Base-by-base conservation (phyloP, 92 coral and sea anemone species). In the Paramuricea clavata region DNA sequence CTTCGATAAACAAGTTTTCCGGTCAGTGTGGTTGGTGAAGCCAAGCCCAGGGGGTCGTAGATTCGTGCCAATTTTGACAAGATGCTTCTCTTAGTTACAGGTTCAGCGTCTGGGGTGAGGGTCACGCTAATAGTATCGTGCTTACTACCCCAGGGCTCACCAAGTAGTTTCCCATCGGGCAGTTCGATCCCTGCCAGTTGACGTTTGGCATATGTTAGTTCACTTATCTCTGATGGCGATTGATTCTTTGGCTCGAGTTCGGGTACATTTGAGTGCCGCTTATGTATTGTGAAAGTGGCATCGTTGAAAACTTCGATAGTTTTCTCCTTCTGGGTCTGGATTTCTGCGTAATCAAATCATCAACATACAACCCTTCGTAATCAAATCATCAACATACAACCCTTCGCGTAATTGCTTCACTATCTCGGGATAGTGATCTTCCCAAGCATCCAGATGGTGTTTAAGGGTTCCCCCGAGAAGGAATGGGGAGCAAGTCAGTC, bases 11-110 rank as follows among this genome's bases (percentile, higher is more conserved):
- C 83, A 36, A 77, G 84, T 47, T 91, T 91, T 50, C 91, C 91
- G 28, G 62, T 65, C 16, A 91, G 69, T 28, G 87, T 86, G 47
- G 73, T 68, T 49, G 90, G 90, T 67, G 89, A 85, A 17, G 85
- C 93, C 3, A 83, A 64, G 16, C 93, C 91, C 17, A 91, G 80
- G 25, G 93, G 91, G 23, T 91, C 87, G 43, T 88, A 91, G 49
- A 80, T 88, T 62, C 71, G 70, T 6, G 90, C 90, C 0, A 81
- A 79, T 12, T 87, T 78, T 28, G 91, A 91, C 69, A 91, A 83
- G 31, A 83, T 62, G 30, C 89, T 88, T 87, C 91, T 91, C 91
- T 91, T 83, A 43, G 93, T 87, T 31, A 76, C 74, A 52, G 88
- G 79, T 49, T 44, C 78, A 52, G 67, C 34, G 19, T 36, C 76